Conservation (phyloP, 2,113 vertebrate genomes). For the Neogale vison region DNA sequence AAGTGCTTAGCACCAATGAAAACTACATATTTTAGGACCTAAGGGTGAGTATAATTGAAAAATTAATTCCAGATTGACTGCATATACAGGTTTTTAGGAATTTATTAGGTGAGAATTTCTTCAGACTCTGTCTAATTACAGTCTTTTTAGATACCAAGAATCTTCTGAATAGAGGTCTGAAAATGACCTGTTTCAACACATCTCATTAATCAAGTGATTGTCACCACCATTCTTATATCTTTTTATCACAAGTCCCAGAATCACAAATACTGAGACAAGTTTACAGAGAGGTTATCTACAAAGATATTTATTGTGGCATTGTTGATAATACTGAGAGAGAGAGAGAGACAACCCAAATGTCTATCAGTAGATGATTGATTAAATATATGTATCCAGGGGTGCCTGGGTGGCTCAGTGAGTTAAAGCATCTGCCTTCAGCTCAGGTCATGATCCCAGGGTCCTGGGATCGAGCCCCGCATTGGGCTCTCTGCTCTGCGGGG, state of each 20-base stretch:
- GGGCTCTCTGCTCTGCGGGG: too few relatives aligned
- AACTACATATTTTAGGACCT: background rate
- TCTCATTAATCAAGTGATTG: background rate
- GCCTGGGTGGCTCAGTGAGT: too few relatives aligned
- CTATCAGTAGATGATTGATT: background rate
- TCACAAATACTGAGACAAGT: background rate
- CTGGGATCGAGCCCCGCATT: too few relatives aligned
- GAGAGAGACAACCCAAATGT: background rate
- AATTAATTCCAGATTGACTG: background rate
- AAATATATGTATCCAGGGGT: background rate
- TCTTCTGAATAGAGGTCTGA: background rate
- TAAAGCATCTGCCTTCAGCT: too few relatives aligned
- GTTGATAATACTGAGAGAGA: background rate
- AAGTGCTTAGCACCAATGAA: background rate
- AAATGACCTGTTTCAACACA: background rate
- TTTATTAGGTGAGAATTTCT: conserved; percentile 14
- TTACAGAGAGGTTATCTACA: background rate
- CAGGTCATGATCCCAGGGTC: too few relatives aligned
- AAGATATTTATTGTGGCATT: background rate
- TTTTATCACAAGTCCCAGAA: background rate
- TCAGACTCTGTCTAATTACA: background rate
- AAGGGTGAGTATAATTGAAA: background rate
- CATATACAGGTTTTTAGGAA: background rate
- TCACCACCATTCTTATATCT: conserved; percentile 12
- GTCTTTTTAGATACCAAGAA: background rate